Evolutionary conservation across 2,888 invertebrate genomes (phyloP).

Genomic region (Euplexia lucipara): DNA sequence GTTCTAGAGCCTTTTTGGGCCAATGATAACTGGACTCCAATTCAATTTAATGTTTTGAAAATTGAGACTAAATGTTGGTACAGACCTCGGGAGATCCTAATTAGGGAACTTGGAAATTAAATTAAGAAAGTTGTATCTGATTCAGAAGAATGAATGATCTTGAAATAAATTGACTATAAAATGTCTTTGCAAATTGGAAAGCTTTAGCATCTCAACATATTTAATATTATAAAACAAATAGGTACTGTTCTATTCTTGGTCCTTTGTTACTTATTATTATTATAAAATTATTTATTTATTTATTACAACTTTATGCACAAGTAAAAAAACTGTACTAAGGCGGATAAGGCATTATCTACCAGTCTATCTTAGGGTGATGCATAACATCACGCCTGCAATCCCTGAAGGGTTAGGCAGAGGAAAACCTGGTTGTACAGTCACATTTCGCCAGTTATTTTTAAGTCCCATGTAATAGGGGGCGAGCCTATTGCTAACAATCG

Average conservation of each 20-base stretch:
- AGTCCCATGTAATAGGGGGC: too few relatives aligned
- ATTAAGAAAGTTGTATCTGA: slow-evolving; percentile 35
- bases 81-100: slow-evolving; percentile 35
- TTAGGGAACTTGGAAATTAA: slow-evolving; percentile 37
- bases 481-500: too few relatives aligned
- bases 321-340: too few relatives aligned
- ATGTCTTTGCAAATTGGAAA: slow-evolving; percentile 2
- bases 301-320: too few relatives aligned
- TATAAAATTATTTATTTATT: too few relatives aligned
- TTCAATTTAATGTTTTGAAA: slow-evolving; percentile 41
- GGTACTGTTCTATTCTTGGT: neutral
- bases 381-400: too few relatives aligned
- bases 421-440: too few relatives aligned
- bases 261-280: too few relatives aligned
- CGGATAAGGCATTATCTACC: too few relatives aligned
- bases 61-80: slow-evolving; percentile 26
- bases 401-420: too few relatives aligned
- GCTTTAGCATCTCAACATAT: neutral
- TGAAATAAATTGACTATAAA: slow-evolving; percentile 9
- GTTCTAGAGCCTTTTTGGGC: slow-evolving; percentile 12
- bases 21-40: slow-evolving; percentile 40
- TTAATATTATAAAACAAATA: neutral
- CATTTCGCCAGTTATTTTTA: too few relatives aligned
- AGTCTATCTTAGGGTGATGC: too few relatives aligned
- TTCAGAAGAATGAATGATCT: slow-evolving; percentile 11